Evolutionary conservation across 2,113 vertebrate genomes (phyloP).

Genomic region (Tylochromis polylepis): DNA sequence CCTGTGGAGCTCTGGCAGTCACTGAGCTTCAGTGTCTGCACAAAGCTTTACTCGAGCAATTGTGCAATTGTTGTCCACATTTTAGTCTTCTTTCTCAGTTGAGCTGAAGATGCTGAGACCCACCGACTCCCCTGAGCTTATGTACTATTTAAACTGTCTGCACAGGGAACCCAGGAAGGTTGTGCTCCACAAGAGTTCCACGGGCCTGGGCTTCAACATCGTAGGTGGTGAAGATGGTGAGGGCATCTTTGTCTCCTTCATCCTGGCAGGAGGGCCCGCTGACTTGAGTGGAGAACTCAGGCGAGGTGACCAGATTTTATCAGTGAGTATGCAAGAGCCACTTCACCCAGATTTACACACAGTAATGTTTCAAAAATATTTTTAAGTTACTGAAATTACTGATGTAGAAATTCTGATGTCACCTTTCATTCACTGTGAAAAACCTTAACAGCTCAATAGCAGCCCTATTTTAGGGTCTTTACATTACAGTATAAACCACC

Average conservation of each 20-base stretch:
- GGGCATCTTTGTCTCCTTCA: conserved; percentile 98
- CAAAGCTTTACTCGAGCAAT: conserved; percentile 12
- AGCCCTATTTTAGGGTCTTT: neutral
- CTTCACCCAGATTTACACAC: neutral
- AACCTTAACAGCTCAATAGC: neutral
- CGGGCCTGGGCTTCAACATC: conserved; percentile 96
- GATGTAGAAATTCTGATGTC: neutral
- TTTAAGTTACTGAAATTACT: neutral
- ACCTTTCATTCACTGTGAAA: neutral
- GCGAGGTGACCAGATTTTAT: conserved; percentile 93
- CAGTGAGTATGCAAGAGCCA: conserved; percentile 76
- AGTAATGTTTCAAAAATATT: neutral
- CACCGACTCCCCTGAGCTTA: conserved; percentile 66
- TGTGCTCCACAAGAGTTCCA: conserved; percentile 92
- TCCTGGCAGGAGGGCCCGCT: conserved; percentile 92
- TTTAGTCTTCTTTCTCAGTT: neutral
- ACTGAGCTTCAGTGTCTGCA: conserved; percentile 20
- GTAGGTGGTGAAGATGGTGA: conserved; percentile 96
- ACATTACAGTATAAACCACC: neutral
- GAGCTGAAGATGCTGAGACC: conserved; percentile 62
- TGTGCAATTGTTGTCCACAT: neutral
- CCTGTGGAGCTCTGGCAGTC: conserved; percentile 55
- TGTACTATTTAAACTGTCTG: conserved; percentile 78
- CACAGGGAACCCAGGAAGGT: conserved; percentile 93
- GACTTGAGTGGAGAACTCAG: conserved; percentile 94